These are phyloP conservation scores for Campylorhamphus procurvoides DNA, from an alignment of 2,113 vertebrate species.

Conservation along the genomic window DNA sequence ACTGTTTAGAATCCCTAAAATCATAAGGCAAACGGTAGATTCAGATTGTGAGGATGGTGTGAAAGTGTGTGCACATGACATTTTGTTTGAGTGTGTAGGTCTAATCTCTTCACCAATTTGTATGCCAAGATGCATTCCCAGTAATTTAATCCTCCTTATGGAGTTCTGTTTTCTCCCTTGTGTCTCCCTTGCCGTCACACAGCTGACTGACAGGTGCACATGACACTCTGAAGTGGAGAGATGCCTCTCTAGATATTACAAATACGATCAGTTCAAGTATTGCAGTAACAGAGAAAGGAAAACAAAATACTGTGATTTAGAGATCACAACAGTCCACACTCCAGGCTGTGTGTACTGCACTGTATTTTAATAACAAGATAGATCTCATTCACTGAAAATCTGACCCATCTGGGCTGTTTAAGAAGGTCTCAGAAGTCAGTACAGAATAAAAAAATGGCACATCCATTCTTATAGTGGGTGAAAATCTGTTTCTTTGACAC, in stretches of 20 bases:
- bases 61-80: fast-evolving
- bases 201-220: neutral
- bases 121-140: neutral
- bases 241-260: neutral
- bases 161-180: neutral
- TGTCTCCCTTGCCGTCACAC: neutral
- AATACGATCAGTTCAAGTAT: neutral
- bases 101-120: neutral
- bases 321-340: neutral
- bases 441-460: neutral
- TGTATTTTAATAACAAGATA: neutral
- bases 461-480: neutral
- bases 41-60: fast-evolving
- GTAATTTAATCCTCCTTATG: neutral
- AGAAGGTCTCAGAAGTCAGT: neutral
- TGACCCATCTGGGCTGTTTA: neutral
- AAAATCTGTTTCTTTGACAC: neutral
- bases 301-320: neutral
- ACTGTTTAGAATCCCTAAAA: neutral
- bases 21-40: neutral
- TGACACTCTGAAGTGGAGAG: neutral
- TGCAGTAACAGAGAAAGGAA: neutral
- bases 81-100: neutral
- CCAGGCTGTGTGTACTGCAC: neutral
- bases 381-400: neutral